Base-by-base conservation (phyloP, 2,113 vertebrate species). In the Silurus glanis region DNA sequence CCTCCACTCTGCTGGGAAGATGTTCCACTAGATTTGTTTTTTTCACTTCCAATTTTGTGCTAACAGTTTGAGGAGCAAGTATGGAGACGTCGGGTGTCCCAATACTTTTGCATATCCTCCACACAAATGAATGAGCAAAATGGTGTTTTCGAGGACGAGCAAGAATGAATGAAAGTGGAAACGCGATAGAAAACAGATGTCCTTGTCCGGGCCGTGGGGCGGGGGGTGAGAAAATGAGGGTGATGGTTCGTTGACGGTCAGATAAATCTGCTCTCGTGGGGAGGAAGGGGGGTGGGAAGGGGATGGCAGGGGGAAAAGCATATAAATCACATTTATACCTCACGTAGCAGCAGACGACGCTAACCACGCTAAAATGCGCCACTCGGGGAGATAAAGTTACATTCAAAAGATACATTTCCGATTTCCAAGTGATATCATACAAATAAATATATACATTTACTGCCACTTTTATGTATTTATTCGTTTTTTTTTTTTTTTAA, bases 181-280 rank as follows among this genome's bases (percentile, higher is more conserved):
- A 66, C 12, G 19, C 80, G 76, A 85, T 71, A 81, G 62, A 82
- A 89, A 86, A 86, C 88, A 89, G 69, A 88, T 86, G 67, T 75
- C 66, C 16, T 81, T 37, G 76, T 76, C 49, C 28, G 76, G 9
- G 55, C 82, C 13, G 16, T 1, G 37, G 37, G 37, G 37, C 37
- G 1, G 37, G 72, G 75, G 58, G 17, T 25, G 55, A 71, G 53
- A 58, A 21, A 76, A 61, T 5, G 53, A 25, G 45, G 58, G 71
- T 5, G 53, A 25, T 25, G 58, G 51, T 51, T 85, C 58, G 59
- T 69, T 85, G 71, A 84, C 53, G 75, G 51, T 62, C 21, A 53
- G 53, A 82, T 87, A 56, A 78, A 87, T 85, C 71, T 62, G 28
- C 45, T 61, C 55, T 83, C n/a, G 25, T 62, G 74, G 23, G n/a